phyloP scores from a whole-genome alignment of 2,113 vertebrate species.

The Tenebrosternarchus preto region DNA sequence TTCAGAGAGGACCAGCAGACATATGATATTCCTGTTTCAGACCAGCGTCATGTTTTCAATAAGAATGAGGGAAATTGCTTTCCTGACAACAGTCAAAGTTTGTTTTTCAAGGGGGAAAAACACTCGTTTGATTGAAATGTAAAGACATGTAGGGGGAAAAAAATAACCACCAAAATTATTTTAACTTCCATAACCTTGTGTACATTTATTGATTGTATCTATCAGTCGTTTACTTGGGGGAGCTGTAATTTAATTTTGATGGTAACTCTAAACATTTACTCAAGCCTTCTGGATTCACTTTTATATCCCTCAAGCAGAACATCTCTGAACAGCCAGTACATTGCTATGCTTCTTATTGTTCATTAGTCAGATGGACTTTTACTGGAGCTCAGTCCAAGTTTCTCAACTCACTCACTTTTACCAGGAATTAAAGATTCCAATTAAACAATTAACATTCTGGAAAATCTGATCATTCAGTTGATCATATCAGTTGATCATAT shows the following conservation, averaged over 20 bases:
- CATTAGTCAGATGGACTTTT: not conserved
- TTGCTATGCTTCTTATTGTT: not conserved
- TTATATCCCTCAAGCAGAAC: conserved; percentile 5
- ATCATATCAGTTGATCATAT: too few species aligned
- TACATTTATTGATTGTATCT: not conserved
- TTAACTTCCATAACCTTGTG: conserved; percentile 1
- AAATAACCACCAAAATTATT: conserved; percentile 36
- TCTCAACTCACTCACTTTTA: not conserved
- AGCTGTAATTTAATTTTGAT: conserved; percentile 17
- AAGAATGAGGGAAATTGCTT: conserved; percentile 57
- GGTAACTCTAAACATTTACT: conserved; percentile 45
- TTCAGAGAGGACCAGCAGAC: conserved; percentile 58
- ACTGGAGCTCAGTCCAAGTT: not conserved
- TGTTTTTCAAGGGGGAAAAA: conserved; percentile 55
- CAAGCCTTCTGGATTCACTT: not conserved
- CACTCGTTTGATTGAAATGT: not conserved
- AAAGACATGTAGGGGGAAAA: not conserved
- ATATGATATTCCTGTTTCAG: conserved; percentile 75
- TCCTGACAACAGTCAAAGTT: conserved; percentile 62
- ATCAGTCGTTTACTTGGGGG: conserved; percentile 11
- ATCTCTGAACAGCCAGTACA: not conserved
- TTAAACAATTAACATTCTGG: too few species aligned
- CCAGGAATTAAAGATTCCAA: too few species aligned
- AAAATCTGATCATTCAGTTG: too few species aligned
- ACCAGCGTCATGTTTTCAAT: conserved; percentile 67